Percentiles rank a stretch among this genome's conserved stretches.
Conservation (phyloP, 2,797 vertebrate genomes). For the Bradypodion ventrale region DNA sequence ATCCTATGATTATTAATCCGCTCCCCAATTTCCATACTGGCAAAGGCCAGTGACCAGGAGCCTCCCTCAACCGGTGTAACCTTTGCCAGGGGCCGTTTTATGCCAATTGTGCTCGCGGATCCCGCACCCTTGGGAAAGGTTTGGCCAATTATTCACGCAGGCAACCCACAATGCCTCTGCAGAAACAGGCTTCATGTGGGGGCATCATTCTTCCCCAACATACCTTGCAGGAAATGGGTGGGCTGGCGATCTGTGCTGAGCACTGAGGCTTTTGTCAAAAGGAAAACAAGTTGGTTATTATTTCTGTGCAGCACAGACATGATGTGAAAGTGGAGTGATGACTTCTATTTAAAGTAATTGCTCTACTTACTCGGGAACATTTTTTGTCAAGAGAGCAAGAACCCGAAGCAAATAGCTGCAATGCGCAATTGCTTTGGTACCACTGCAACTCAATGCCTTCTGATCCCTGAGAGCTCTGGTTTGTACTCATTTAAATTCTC, state of each 20-base stretch:
- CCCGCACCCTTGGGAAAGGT: too few relatives aligned
- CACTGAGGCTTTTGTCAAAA: background rate
- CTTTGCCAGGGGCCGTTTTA: too few relatives aligned
- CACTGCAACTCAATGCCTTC: background rate
- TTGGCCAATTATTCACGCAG: too few relatives aligned
- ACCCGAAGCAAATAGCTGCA: background rate
- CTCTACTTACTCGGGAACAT: background rate
- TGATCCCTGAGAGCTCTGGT: background rate
- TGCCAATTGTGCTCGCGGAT: too few relatives aligned
- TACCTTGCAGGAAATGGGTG: background rate
- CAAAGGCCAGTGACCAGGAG: too few relatives aligned
- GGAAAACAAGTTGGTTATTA: slow-evolving; percentile 1
- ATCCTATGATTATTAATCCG: too few relatives aligned
- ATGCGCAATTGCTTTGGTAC: background rate
- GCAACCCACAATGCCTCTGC: too few relatives aligned
- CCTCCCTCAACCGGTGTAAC: too few relatives aligned
- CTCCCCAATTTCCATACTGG: too few relatives aligned
- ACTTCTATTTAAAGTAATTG: background rate
- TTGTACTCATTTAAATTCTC: background rate
- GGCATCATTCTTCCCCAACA: background rate
- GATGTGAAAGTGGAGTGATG: background rate
- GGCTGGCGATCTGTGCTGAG: background rate
- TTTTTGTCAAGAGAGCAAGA: background rate
- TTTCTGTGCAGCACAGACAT: background rate
- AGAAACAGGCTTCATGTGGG: background rate